Percentiles rank a stretch among this genome's conserved stretches.
phyloP scores from a whole-genome alignment of 1,140 invertebrate species.

The Drosophila saltans region DNA sequence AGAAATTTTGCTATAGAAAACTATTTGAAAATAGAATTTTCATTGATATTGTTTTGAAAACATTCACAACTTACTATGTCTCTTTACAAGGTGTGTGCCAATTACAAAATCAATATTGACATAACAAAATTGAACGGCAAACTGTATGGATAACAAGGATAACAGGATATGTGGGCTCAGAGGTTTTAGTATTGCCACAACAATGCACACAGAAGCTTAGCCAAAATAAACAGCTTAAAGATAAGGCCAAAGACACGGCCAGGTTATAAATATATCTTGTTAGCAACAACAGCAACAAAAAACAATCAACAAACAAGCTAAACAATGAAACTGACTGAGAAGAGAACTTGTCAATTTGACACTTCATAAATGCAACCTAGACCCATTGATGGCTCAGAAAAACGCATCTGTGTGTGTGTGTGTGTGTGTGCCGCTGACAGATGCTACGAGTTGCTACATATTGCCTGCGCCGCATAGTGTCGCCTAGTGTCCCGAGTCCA shows the following conservation, averaged over 20 bases:
- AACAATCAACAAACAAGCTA: conserved; percentile 16
- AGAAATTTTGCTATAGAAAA: not conserved
- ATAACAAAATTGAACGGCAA: conserved; percentile 46
- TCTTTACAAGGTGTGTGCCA: conserved; percentile 43
- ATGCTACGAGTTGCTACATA: conserved; percentile 36
- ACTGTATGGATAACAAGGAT: conserved; percentile 9
- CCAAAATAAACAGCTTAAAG: conserved; percentile 59
- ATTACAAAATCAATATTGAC: conserved; percentile 74
- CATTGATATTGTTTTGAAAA: not conserved
- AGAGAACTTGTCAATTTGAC: conserved; percentile 76
- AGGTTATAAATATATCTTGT: conserved; percentile 52
- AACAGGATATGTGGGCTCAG: conserved; percentile 26
- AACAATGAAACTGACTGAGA: conserved; percentile 24
- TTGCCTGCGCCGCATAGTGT: conserved; percentile 1
- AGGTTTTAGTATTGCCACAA: conserved; percentile 19
- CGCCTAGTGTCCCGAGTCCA: not conserved
- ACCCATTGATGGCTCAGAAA: conserved; percentile 28
- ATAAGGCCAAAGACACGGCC: conserved; percentile 14
- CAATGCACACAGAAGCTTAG: conserved; percentile 45
- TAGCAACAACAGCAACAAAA: conserved; percentile 52
- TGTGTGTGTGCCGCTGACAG: conserved; percentile 64
- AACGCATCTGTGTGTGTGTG: conserved; percentile 33
- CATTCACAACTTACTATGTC: not conserved
- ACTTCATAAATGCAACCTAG: conserved; percentile 74
- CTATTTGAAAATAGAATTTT: conserved; percentile 15